Conservation (phyloP, 2,113 vertebrate genomes). For the Plestiodon gilberti region DNA sequence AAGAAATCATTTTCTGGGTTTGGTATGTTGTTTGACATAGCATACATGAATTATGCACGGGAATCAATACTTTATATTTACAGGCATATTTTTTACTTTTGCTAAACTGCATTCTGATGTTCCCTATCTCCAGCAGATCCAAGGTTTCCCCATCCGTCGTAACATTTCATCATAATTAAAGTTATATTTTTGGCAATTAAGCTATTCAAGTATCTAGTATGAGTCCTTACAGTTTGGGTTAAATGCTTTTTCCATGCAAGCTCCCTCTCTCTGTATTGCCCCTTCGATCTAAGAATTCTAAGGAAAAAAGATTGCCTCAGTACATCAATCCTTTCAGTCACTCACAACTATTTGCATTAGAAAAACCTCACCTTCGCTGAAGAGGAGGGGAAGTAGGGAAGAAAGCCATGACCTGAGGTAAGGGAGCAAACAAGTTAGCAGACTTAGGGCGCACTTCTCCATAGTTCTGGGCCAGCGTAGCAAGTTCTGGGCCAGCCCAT, state of each 20-base stretch:
- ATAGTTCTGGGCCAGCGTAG: too few species aligned
- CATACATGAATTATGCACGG: constrained; percentile 36
- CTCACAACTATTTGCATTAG: too few species aligned
- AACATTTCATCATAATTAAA: background rate
- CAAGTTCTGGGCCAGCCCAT: too few species aligned
- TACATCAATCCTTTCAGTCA: too few species aligned
- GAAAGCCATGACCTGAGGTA: background rate
- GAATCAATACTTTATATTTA: background rate
- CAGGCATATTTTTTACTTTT: background rate
- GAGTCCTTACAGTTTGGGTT: background rate
- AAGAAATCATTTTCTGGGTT: constrained; percentile 23
- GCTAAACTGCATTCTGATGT: background rate
- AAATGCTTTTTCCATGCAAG: background rate
- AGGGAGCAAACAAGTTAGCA: background rate
- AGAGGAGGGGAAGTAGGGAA: too few species aligned
- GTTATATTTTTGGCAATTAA: background rate
- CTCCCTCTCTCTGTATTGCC: too few species aligned
- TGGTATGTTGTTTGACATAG: constrained; percentile 17
- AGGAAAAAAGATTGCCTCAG: too few species aligned
- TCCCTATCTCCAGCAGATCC: background rate
- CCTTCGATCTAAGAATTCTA: too few species aligned
- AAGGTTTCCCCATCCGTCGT: background rate
- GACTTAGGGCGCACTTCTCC: background rate
- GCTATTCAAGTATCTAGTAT: background rate
- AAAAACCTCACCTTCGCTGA: too few species aligned